Evolutionary conservation across 2,888 invertebrate genomes (phyloP).

Genomic region (Boloria selene): DNA sequence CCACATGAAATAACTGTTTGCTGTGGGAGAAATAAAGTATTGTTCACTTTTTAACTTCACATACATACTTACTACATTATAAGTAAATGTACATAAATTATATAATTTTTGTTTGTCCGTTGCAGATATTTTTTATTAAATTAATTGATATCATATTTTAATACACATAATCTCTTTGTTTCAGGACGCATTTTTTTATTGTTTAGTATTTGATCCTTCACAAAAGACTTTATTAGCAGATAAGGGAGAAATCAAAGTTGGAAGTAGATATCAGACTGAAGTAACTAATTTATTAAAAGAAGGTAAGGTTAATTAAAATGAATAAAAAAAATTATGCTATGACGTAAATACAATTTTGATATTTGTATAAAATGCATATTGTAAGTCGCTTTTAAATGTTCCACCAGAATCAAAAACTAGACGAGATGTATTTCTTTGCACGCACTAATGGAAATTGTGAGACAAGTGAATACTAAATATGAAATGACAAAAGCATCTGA

Average conservation of each 20-base stretch:
- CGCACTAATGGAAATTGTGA: too few species aligned
- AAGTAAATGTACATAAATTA: neutral
- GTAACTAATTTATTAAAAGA: constrained; percentile 91
- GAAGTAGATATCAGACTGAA: constrained; percentile 98
- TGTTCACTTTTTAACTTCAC: constrained; percentile 3
- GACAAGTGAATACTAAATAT: too few species aligned
- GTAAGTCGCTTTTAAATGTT: too few species aligned
- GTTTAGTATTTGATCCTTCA: constrained; percentile 99
- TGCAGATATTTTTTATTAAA: constrained; percentile 25
- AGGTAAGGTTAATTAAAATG: constrained; percentile 69
- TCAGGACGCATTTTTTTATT: constrained; percentile 99
- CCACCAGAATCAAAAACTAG: too few species aligned
- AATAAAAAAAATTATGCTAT: too few species aligned
- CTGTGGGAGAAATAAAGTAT: constrained; percentile 16
- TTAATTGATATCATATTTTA: constrained; percentile 40
- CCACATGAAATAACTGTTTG: constrained; percentile 1
- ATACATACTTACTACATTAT: neutral
- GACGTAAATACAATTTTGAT: too few species aligned
- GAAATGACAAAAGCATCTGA: too few species aligned
- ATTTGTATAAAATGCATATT: too few species aligned
- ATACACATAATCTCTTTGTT: constrained; percentile 68
- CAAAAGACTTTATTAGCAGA: constrained; percentile 99
- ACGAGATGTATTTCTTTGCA: too few species aligned
- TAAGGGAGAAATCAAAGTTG: constrained; percentile 96
- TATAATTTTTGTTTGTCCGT: constrained; percentile 2